Base-by-base conservation (phyloP, 2,888 invertebrate genomes). In the Athalia cordata region DNA sequence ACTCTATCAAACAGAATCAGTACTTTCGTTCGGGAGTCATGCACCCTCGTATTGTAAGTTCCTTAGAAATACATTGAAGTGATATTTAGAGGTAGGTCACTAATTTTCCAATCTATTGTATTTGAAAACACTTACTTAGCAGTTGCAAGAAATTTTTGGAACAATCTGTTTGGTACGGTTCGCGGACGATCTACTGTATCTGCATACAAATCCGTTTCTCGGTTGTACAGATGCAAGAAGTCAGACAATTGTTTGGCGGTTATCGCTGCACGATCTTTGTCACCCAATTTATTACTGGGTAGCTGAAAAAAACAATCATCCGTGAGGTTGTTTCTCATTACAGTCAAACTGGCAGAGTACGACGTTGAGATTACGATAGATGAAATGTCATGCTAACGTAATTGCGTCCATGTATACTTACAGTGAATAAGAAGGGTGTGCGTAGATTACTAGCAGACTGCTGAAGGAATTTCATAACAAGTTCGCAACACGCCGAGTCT, bases 171-270 rank as follows among this genome's bases (percentile, higher is more conserved):
- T 3, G 93, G 92, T 78, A 93, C 90, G 77, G 91, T 89, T 87
- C 91, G 93, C 72, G 93, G 93, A 80, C 92, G 92, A 84, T 95
- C 95, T 80, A 94, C 93, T 77, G 94, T 93, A 88, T 95, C 95
- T 3, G 94, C 92, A 87, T 94, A 95, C 47, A 95, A 91, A 84
- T 96, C 96, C 0, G 96, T 96, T 90, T 96, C 96, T 77, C 95
- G 92, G 87, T 95, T 95, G 90, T 96, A 97, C 85, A 95, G 92
- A 91, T 96, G 95, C 74, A 97, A 92, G 90, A 96, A 97, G 89
- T 97, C 96, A 87, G 95, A 95, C 74, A 96, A 91, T 84, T 96
- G 94, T 89, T 96, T 97, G 1, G 96, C 96, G 74, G 96, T 94
- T 84, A 96, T 94, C 1, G 96, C 96, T 79, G 96, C 95, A 45